Conservation (phyloP, 2,113 vertebrate species). For the Vicugna pacos region DNA sequence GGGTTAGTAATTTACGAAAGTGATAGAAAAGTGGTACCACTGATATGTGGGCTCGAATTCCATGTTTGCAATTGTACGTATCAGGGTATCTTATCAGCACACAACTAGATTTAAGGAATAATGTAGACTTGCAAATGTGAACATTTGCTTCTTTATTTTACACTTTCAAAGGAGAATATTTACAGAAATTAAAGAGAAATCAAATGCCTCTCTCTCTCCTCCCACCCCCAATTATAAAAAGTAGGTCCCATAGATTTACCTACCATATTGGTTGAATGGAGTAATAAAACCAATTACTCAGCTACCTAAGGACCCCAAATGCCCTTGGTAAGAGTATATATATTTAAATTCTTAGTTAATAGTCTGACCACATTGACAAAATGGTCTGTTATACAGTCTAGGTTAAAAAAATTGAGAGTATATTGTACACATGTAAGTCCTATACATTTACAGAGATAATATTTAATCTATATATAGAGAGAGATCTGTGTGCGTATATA, state of each 20-base stretch:
- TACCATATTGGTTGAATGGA: neutral
- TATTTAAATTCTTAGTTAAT: slow-evolving; percentile 7
- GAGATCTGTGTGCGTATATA: neutral
- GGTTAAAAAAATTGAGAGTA: neutral
- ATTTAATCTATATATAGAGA: neutral
- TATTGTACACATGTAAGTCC: neutral
- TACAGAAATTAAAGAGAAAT: neutral
- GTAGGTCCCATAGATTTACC: neutral
- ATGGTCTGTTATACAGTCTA: neutral
- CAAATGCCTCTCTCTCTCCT: neutral
- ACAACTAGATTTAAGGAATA: slow-evolving; percentile 6
- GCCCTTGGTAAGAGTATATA: neutral
- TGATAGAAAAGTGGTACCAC: neutral
- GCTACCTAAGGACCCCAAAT: neutral
- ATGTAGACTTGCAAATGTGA: neutral
- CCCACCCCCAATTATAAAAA: neutral
- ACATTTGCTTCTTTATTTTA: slow-evolving; percentile 28
- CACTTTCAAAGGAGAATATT: neutral
- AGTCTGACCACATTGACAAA: neutral
- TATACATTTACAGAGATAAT: neutral
- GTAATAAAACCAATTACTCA: neutral
- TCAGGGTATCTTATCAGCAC: neutral
- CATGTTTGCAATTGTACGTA: neutral
- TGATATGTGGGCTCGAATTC: neutral
- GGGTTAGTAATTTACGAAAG: neutral